A percentile compares a stretch with the other conserved stretches of the same genome.
phyloP scores from a whole-genome alignment of 1,140 invertebrate species.

The Diploscapter pachys region DNA sequence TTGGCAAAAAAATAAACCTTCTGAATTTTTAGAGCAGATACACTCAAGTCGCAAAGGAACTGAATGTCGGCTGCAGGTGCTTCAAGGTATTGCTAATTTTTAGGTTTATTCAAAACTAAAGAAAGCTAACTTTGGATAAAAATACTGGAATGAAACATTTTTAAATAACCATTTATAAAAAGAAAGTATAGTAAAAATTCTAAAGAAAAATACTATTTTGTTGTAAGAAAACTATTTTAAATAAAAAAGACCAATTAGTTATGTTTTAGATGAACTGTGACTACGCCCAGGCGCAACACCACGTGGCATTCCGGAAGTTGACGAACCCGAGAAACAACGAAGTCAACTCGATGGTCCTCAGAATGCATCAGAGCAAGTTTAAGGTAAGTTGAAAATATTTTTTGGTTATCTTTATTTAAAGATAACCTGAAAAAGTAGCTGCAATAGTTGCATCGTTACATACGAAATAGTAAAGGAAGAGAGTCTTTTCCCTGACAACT shows the following conservation, averaged over 20 bases:
- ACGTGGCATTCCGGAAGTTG: constrained; percentile 12
- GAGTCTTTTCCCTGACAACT: neutral
- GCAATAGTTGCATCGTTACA: no score
- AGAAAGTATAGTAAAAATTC: no score
- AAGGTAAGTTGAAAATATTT: constrained; percentile 7
- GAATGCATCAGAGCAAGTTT: constrained; percentile 30
- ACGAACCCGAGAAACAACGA: neutral
- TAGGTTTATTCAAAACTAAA: no score
- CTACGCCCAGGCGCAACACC: constrained; percentile 27
- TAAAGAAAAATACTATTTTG: no score
- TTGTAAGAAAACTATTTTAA: no score
- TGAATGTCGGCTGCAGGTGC: constrained; percentile 8
- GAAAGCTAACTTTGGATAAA: no score
- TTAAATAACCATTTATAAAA: no score
- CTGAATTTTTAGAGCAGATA: constrained; percentile 10
- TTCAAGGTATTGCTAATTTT: neutral
- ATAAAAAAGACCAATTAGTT: no score
- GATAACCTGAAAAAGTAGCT: no score
- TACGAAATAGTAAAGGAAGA: no score
- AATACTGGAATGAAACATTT: no score
- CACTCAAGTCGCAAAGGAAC: constrained; percentile 13
- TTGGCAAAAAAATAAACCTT: no score
- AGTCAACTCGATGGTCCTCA: constrained; percentile 27
- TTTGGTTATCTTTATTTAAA: neutral
- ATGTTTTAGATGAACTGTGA: constrained; percentile 13